Conservation (phyloP, 2,888 invertebrate genomes). For the Eupithecia pulchellata region DNA sequence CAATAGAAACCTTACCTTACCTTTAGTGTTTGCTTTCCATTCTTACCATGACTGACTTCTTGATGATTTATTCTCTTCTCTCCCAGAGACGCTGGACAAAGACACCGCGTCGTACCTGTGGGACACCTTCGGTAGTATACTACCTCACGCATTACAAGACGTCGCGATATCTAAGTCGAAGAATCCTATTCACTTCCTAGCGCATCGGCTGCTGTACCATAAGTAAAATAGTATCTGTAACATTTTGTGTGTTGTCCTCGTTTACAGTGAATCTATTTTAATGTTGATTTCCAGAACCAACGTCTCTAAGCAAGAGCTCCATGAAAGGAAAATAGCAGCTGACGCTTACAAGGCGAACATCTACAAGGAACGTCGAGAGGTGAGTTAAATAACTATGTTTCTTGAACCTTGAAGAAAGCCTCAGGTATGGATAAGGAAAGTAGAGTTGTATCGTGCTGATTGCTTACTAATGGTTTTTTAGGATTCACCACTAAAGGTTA, state of each 20-base stretch:
- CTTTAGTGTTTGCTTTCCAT: too few species aligned
- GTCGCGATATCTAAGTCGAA: constrained; percentile 55
- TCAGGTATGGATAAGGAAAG: neutral
- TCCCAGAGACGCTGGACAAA: constrained; percentile 57
- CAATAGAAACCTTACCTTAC: too few species aligned
- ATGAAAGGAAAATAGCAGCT: constrained; percentile 51
- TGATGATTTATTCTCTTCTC: neutral
- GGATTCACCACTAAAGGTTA: too few species aligned
- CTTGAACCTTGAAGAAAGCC: neutral
- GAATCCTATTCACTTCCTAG: constrained; percentile 71
- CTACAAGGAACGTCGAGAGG: constrained; percentile 54
- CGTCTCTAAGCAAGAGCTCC: constrained; percentile 49
- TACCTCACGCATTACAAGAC: constrained; percentile 64
- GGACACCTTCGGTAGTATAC: constrained; percentile 63
- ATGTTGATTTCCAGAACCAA: constrained; percentile 51
- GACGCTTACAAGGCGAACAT: constrained; percentile 55
- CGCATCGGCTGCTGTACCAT: constrained; percentile 64
- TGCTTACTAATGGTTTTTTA: too few species aligned
- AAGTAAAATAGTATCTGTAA: too few species aligned
- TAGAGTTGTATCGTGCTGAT: too few species aligned
- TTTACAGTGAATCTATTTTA: neutral
- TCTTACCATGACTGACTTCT: neutral
- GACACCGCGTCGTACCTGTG: constrained; percentile 68
- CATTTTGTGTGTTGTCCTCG: too few species aligned
- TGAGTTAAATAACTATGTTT: neutral